A percentile compares a stretch with the other conserved stretches of the same genome.
Conservation (phyloP, 2,113 vertebrate species). For the Rhadina sibilatrix region DNA sequence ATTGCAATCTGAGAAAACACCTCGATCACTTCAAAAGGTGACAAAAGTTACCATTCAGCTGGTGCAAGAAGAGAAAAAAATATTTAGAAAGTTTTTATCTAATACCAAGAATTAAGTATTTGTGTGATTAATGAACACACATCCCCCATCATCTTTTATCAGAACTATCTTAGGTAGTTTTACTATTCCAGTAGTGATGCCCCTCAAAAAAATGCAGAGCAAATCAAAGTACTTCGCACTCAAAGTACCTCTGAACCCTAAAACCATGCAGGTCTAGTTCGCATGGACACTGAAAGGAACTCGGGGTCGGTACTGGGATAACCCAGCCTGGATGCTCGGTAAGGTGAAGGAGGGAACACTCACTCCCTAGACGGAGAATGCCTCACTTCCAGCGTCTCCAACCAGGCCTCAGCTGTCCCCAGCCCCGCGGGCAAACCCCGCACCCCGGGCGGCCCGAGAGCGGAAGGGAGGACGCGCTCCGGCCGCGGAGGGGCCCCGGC, state of each 20-base stretch:
- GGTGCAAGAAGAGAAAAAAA: not conserved
- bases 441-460: too few species aligned
- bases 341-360: fast-evolving
- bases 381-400: not conserved
- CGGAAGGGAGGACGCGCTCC: not conserved
- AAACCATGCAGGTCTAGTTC: too few species aligned
- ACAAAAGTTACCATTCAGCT: not conserved
- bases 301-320: fast-evolving
- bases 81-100: too few species aligned
- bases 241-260: not conserved
- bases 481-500: not conserved
- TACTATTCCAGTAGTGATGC: not conserved
- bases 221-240: not conserved
- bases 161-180: not conserved
- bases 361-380: fast-evolving
- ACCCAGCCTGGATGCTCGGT: fast-evolving
- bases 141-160: not conserved
- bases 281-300: fast-evolving
- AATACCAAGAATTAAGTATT: not conserved
- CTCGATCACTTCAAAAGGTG: not conserved
- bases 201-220: fast-evolving
- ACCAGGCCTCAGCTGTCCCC: not conserved
- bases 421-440: not conserved
- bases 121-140: not conserved
- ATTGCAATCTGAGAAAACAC: not conserved